Conservation (phyloP, 2,113 vertebrate genomes). For the Crypturellus undulatus region DNA sequence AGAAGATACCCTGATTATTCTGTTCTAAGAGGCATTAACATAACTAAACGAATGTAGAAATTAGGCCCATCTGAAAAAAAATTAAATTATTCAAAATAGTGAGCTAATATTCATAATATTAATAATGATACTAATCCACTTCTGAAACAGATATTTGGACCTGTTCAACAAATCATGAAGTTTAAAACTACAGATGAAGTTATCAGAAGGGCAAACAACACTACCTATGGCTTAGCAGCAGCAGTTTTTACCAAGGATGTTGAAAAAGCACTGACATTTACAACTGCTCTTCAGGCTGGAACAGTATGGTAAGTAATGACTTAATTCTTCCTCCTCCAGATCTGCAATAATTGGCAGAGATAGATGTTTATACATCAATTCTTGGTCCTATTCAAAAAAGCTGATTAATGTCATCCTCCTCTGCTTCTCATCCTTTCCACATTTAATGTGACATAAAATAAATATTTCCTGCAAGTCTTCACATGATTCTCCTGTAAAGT, state of each 20-base stretch:
- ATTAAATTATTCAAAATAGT: neutral
- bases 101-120: neutral
- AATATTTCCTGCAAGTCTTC: neutral
- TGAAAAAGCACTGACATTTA: constrained; percentile 86
- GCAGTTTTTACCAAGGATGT: constrained; percentile 89
- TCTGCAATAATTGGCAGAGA: neutral
- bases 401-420: neutral
- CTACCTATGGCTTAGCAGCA: constrained; percentile 86
- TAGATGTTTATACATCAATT: neutral
- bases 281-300: constrained; percentile 87
- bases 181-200: constrained; percentile 87
- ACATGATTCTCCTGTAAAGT: neutral
- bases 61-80: neutral
- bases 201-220: constrained; percentile 88
- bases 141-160: constrained; percentile 88
- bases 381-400: neutral
- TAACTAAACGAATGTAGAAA: neutral
- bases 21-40: neutral
- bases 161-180: constrained; percentile 91
- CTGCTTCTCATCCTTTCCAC: neutral
- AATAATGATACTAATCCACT: neutral
- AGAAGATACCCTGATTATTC: neutral
- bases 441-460: neutral
- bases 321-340: neutral
- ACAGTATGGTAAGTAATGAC: constrained; percentile 84